Evolutionary conservation across 2,113 vertebrate species (phyloP).

Genomic region (Xenopus tropicalis): DNA sequence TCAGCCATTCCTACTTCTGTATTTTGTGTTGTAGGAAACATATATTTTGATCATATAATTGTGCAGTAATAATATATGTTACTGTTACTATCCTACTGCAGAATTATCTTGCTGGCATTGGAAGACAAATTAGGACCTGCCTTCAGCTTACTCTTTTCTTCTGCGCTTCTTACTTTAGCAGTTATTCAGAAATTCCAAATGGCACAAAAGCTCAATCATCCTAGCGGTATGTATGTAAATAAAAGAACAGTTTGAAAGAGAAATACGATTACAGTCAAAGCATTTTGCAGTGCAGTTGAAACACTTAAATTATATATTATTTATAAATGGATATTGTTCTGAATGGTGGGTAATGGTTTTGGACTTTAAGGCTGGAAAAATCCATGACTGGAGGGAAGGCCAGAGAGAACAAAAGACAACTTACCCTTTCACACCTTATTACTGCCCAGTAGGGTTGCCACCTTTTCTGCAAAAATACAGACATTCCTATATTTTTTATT

Average conservation of each 20-base stretch:
- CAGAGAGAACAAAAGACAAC: no score
- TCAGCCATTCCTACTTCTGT: neutral
- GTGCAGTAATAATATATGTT: slow-evolving; percentile 8
- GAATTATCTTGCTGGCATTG: slow-evolving; percentile 21
- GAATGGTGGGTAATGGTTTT: neutral
- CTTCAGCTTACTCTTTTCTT: neutral
- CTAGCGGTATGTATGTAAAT: slow-evolving; percentile 24
- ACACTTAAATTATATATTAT: slow-evolving; percentile 3
- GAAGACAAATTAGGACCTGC: slow-evolving; percentile 27
- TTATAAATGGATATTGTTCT: slow-evolving; percentile 3
- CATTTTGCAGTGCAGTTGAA: slow-evolving; percentile 9
- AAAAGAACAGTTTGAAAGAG: slow-evolving; percentile 17
- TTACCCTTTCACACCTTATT: no score
- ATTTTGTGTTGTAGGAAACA: neutral
- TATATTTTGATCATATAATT: slow-evolving; percentile 15
- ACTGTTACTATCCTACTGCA: neutral
- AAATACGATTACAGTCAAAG: slow-evolving; percentile 31
- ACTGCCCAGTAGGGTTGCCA: no score
- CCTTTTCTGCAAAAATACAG: no score
- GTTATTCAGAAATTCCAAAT: neutral
- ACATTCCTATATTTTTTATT: no score
- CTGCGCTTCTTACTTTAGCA: slow-evolving; percentile 20
- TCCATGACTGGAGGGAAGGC: no score
- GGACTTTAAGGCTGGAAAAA: no score
- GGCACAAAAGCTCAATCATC: slow-evolving; percentile 11